Conservation (phyloP, 2,113 vertebrate species). For the Cichladusa arquata region DNA sequence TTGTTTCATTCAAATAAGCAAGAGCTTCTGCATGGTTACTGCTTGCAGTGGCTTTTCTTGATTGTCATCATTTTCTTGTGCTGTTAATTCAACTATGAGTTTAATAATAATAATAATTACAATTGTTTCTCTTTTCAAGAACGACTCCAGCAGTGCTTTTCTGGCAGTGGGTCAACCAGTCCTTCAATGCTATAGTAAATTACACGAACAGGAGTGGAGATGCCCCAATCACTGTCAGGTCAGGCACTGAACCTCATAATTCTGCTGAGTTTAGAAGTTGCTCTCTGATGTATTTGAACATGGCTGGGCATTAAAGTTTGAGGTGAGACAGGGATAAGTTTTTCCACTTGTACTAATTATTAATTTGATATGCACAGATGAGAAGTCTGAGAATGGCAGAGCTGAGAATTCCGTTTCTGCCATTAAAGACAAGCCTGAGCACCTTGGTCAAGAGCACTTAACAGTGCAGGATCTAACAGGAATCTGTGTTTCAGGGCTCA, state of each 20-base stretch:
- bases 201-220: constrained; percentile 97
- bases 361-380: neutral
- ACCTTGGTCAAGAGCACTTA: neutral
- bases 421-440: neutral
- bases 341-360: neutral
- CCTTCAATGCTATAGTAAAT: constrained; percentile 96
- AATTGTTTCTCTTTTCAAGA: constrained; percentile 68
- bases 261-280: neutral
- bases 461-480: neutral
- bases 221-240: constrained; percentile 90
- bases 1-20: neutral
- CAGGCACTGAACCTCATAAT: constrained; percentile 38
- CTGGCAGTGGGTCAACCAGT: constrained; percentile 99
- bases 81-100: neutral
- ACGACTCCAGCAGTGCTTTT: constrained; percentile 92
- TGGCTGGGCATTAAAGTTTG: neutral
- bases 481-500: neutral
- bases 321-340: neutral
- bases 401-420: neutral
- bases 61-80: neutral
- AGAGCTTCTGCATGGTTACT: neutral
- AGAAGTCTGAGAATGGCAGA: neutral
- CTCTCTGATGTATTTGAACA: neutral
- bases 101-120: neutral
- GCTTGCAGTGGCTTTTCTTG: neutral